Percentiles rank a stretch among this genome's conserved stretches.
phyloP scores from a whole-genome alignment of 2,888 invertebrate genomes.

The Orchesella flavescens region DNA sequence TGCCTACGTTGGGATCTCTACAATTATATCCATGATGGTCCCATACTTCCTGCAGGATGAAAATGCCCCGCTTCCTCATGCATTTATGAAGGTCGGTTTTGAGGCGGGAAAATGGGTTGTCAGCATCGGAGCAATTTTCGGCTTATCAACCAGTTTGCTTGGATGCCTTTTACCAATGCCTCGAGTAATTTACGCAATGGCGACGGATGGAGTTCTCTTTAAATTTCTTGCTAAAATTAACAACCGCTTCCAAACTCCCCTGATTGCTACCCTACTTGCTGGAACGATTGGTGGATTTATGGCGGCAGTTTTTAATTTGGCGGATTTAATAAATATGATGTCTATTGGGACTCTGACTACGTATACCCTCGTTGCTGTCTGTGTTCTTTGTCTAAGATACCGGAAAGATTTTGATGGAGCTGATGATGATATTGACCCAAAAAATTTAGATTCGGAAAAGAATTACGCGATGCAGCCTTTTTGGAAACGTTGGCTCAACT shows the following conservation, averaged over 20 bases:
- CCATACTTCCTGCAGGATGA: conserved; percentile 89
- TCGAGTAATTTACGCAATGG: conserved; percentile 86
- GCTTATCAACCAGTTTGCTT: conserved; percentile 83
- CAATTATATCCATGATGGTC: conserved; percentile 78
- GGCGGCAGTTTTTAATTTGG: conserved; percentile 75
- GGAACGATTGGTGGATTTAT: conserved; percentile 82
- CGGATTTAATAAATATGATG: conserved; percentile 72
- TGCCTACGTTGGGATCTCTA: conserved; percentile 93
- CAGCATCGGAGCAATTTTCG: conserved; percentile 91
- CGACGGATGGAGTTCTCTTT: conserved; percentile 91
- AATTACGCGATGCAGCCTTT: conserved; percentile 16
- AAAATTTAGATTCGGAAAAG: conserved; percentile 24
- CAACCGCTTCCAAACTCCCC: conserved; percentile 84
- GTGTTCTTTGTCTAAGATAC: conserved; percentile 83
- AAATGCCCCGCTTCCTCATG: conserved; percentile 90
- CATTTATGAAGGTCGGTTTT: conserved; percentile 90
- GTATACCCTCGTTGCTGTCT: conserved; percentile 92
- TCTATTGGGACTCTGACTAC: conserved; percentile 86
- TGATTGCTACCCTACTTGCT: conserved; percentile 84
- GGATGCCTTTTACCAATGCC: conserved; percentile 78
- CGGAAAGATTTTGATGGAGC: conserved; percentile 69
- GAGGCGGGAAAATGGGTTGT: conserved; percentile 90
- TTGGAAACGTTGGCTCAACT: conserved; percentile 30
- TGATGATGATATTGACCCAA: conserved; percentile 66
- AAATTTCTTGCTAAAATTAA: conserved; percentile 82